phyloP scores from a whole-genome alignment of 2,113 vertebrate species.

The Shinisaurus crocodilurus region DNA sequence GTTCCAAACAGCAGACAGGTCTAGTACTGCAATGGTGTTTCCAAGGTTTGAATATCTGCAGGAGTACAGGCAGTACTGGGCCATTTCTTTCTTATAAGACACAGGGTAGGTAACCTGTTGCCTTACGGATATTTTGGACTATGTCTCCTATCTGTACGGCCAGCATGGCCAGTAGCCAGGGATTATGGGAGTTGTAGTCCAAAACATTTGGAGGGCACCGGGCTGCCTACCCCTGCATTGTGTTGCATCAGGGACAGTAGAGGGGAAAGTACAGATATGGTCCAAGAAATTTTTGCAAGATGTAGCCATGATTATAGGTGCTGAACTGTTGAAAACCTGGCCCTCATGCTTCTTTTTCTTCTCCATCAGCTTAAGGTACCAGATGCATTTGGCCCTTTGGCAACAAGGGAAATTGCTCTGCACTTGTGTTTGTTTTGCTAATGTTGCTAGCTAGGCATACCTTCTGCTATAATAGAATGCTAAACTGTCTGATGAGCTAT shows the following conservation, averaged over 20 bases:
- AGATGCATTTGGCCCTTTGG: slow-evolving; percentile 58
- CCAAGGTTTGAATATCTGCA: not conserved
- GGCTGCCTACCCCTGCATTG: not conserved
- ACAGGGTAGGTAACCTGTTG: no score
- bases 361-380: not conserved
- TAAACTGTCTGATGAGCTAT: slow-evolving; percentile 74
- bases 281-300: not conserved
- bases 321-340: not conserved
- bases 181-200: no score
- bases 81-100: not conserved
- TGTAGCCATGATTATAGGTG: not conserved
- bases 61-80: no score
- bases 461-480: slow-evolving; percentile 69
- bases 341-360: not conserved
- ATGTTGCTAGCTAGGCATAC: slow-evolving; percentile 67
- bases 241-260: not conserved
- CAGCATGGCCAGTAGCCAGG: no score
- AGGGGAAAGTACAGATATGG: no score
- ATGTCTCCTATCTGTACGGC: no score
- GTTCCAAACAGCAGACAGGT: not conserved
- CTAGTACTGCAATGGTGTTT: not conserved
- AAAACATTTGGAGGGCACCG: no score
- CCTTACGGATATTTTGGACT: no score
- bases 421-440: slow-evolving; percentile 72
- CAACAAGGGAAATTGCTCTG: slow-evolving; percentile 56